Conservation (phyloP, 2,113 vertebrate species). For the Pyxicephalus adspersus region DNA sequence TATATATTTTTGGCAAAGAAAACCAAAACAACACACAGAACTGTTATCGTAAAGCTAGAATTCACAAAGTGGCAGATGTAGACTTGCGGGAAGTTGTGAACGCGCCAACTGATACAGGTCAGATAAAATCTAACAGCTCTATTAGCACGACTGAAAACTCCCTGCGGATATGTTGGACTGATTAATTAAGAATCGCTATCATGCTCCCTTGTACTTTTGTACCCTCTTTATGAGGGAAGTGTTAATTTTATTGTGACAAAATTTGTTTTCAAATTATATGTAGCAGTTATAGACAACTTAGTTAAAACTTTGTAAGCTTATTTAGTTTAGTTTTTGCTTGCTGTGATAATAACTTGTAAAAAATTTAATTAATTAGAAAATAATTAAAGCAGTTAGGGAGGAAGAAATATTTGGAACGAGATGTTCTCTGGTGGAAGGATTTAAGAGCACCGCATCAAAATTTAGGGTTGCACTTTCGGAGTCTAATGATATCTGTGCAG, state of each 20-base stretch:
- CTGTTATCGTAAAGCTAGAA: slow-evolving; percentile 45
- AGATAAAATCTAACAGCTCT: slow-evolving; percentile 36
- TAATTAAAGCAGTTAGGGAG: too few relatives aligned
- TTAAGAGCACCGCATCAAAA: too few relatives aligned
- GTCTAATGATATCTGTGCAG: too few relatives aligned
- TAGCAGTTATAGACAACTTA: neutral
- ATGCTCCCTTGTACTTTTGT: slow-evolving; percentile 9
- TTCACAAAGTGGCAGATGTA: slow-evolving; percentile 52
- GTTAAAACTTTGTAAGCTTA: neutral
- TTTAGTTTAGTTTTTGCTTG: too few relatives aligned
- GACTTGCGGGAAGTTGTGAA: slow-evolving; percentile 28
- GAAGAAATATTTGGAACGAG: too few relatives aligned
- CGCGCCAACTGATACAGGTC: slow-evolving; percentile 50
- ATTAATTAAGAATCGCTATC: slow-evolving; percentile 39
- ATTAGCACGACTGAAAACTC: slow-evolving; percentile 41
- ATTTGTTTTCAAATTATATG: neutral
- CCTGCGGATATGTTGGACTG: slow-evolving; percentile 27
- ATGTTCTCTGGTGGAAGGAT: too few relatives aligned
- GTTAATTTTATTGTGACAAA: slow-evolving; percentile 37
- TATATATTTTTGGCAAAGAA: slow-evolving; percentile 53
- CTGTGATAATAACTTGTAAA: too few relatives aligned
- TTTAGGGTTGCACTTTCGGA: too few relatives aligned
- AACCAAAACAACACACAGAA: slow-evolving; percentile 37
- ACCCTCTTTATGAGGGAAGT: neutral
- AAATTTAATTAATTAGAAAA: too few relatives aligned